Evolutionary conservation across 2,888 invertebrate species (phyloP).

Genomic region (Crioceris asparagi): DNA sequence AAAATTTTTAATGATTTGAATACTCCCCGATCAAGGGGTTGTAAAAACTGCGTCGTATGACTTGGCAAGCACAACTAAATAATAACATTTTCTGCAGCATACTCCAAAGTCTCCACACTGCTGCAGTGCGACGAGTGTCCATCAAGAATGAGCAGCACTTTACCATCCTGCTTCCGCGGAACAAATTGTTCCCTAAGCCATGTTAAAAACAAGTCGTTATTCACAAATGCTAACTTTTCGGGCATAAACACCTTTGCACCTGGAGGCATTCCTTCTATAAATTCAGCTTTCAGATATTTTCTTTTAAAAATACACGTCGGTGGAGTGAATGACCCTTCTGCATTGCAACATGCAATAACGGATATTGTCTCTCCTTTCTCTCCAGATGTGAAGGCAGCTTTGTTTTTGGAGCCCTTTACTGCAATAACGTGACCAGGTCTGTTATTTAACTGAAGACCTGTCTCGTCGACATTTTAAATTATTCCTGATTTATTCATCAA

Average conservation of each 20-base stretch:
- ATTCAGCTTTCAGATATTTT: conserved; percentile 15
- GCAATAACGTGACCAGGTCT: background rate
- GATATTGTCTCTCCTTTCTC: conserved; percentile 15
- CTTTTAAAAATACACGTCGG: conserved; percentile 15
- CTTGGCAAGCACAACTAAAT: conserved; percentile 23
- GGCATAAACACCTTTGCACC: conserved; percentile 15
- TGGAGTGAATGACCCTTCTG: conserved; percentile 13
- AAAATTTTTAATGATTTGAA: conserved; percentile 25
- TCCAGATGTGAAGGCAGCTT: conserved; percentile 4
- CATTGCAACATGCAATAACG: conserved; percentile 13
- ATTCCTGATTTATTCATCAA: conserved; percentile 1
- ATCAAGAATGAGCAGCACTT: conserved; percentile 25
- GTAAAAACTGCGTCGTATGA: conserved; percentile 24
- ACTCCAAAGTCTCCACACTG: conserved; percentile 11
- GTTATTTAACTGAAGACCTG: conserved; percentile 5
- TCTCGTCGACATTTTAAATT: conserved; percentile 8
- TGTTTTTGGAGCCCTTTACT: background rate
- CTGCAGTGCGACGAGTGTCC: conserved; percentile 25
- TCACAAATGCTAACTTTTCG: conserved; percentile 17
- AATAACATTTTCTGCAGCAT: conserved; percentile 20
- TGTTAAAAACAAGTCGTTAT: conserved; percentile 11
- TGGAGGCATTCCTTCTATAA: conserved; percentile 16
- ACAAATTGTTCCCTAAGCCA: conserved; percentile 19
- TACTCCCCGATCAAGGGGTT: conserved; percentile 22
- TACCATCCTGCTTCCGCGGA: conserved; percentile 24